phyloP scores from a whole-genome alignment of 2,888 invertebrate species.

The Cordilura impudica region DNA sequence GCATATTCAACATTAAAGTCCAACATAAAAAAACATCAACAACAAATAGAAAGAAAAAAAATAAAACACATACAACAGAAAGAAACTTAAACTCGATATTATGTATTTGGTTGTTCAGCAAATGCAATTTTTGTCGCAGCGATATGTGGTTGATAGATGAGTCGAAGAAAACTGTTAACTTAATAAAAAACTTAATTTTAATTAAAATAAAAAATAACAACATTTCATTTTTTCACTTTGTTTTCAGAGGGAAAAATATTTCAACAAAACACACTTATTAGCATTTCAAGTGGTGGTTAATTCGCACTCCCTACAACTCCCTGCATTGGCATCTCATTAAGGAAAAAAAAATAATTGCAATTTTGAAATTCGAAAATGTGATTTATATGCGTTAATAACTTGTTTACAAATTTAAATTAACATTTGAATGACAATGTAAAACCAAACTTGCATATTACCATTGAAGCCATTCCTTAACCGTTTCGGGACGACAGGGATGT shows the following conservation, averaged over 20 bases:
- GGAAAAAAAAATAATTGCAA: not conserved
- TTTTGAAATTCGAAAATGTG: not conserved
- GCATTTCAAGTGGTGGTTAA: too few species aligned
- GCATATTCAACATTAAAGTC: slow-evolving; percentile 14
- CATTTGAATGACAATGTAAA: slow-evolving; percentile 64
- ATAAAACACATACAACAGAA: not conserved
- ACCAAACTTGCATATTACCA: slow-evolving; percentile 51
- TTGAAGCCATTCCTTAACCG: too few species aligned
- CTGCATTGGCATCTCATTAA: not conserved
- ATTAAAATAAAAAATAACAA: not conserved
- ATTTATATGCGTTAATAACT: slow-evolving; percentile 68
- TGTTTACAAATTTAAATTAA: slow-evolving; percentile 74
- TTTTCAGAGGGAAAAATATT: too few species aligned
- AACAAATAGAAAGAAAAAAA: slow-evolving; percentile 28
- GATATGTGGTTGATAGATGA: not conserved
- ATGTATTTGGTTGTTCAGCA: not conserved
- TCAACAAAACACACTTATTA: too few species aligned
- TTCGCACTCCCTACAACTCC: too few species aligned
- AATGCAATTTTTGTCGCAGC: not conserved
- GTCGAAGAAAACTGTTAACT: not conserved
- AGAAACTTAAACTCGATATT: not conserved
- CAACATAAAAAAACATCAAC: slow-evolving; percentile 26
- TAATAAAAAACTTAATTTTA: not conserved
- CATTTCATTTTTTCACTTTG: not conserved
- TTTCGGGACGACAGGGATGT: too few species aligned